Percentiles rank a stretch among this genome's conserved stretches.
phyloP scores from a whole-genome alignment of 1,140 invertebrate genomes.

The Sipha flava region DNA sequence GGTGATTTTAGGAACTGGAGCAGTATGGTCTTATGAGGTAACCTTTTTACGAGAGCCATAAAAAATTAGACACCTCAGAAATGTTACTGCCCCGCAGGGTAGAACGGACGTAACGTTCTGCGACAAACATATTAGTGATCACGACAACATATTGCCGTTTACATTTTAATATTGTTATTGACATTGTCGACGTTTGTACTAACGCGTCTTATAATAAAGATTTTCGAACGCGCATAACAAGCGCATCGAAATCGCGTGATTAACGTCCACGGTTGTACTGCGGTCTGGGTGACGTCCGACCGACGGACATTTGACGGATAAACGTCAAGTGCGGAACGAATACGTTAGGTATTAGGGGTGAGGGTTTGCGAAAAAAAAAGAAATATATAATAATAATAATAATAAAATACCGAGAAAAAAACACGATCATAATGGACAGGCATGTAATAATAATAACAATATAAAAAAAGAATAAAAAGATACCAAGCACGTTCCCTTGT shows the following conservation, averaged over 20 bases:
- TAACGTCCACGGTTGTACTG: background rate
- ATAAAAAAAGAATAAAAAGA: background rate
- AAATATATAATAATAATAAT: background rate
- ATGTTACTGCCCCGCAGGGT: too few species aligned
- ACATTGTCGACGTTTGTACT: too few species aligned
- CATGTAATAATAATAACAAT: constrained; percentile 19
- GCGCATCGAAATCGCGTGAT: background rate
- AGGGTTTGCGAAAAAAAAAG: background rate
- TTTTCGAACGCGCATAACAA: background rate
- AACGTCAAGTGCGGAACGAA: constrained; percentile 30
- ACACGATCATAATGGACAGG: constrained; percentile 28
- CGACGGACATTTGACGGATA: background rate
- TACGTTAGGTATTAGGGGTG: background rate
- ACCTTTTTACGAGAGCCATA: too few species aligned
- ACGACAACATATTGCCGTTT: too few species aligned
- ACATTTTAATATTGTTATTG: too few species aligned
- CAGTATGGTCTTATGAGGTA: too few species aligned
- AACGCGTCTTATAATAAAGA: too few species aligned
- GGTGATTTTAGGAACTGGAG: too few species aligned
- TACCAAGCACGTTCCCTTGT: constrained; percentile 4
- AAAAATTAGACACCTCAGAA: too few species aligned
- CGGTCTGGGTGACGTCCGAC: background rate
- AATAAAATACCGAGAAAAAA: constrained; percentile 9
- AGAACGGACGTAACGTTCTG: too few species aligned
- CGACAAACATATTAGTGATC: too few species aligned